These are phyloP conservation scores for Coreius guichenoti DNA, from an alignment of 2,797 vertebrate genomes.

Conservation along the genomic window DNA sequence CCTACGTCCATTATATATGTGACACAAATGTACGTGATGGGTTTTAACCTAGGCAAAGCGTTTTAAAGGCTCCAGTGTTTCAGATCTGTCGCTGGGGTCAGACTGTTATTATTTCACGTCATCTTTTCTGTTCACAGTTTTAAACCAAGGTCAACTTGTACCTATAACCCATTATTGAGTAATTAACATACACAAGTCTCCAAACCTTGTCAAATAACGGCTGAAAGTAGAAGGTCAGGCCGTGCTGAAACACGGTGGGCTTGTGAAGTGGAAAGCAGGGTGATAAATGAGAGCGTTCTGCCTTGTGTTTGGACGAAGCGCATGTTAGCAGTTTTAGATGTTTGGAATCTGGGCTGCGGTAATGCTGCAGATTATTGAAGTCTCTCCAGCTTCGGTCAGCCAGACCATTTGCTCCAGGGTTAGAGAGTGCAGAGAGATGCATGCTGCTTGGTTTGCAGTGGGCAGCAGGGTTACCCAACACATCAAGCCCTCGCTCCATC, in stretches of 20 bases:
- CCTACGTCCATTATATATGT: no score
- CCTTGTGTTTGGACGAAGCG: constrained; percentile 57
- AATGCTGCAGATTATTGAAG: constrained; percentile 76
- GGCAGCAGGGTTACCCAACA: constrained; percentile 46
- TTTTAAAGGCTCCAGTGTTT: constrained; percentile 55
- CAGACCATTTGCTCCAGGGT: constrained; percentile 13
- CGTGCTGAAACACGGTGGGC: constrained; percentile 39
- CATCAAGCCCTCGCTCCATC: constrained; percentile 40
- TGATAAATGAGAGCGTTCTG: constrained; percentile 72
- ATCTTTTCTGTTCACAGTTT: constrained; percentile 42
- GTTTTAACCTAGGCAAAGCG: constrained; percentile 41
- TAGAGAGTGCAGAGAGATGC: constrained; percentile 25
- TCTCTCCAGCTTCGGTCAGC: constrained; percentile 52
- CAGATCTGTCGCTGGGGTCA: constrained; percentile 60
- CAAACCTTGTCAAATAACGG: constrained; percentile 67
- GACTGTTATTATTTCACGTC: constrained; percentile 52
- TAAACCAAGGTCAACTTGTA: constrained; percentile 69
- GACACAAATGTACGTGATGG: no score
- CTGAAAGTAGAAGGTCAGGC: constrained; percentile 62
- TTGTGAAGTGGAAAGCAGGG: constrained; percentile 68
- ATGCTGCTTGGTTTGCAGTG: constrained; percentile 22
- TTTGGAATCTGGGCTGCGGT: constrained; percentile 69
- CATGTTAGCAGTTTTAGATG: constrained; percentile 82
- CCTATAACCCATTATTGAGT: constrained; percentile 67
- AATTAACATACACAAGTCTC: constrained; percentile 69